Base-by-base conservation (phyloP, 2,113 vertebrate species). In the Euleptes europaea region DNA sequence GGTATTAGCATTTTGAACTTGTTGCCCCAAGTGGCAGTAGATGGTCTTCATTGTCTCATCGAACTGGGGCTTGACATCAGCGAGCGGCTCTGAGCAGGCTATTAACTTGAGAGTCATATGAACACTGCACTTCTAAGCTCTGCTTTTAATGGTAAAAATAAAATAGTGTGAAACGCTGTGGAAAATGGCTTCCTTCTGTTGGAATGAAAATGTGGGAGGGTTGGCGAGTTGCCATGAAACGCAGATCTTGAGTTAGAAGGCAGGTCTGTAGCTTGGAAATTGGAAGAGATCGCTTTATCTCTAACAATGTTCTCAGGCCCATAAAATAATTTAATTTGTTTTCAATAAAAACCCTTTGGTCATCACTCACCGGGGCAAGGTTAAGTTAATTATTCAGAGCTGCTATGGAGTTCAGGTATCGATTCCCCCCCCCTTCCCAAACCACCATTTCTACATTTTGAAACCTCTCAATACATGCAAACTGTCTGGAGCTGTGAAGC, bases 31-130 rank as follows among this genome's bases (percentile, higher is more conserved):
- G 23, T 5, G 51, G 1, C 63, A 83, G 47, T 65, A 77, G 76
- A 33, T 79, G 42, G 15, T 26, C 14, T 4, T 54, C 23, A 23
- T 21, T 84, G 13, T 69, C 49, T 66, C 88, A 70, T 80, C 87
- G 83, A 85, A 33, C 80, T 86, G 42, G 63, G 80, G 76, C 86
- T 92, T 88, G 60, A 79, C 42, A 80, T 74, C 70, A 91, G 57
- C 67, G 84, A 84, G 13, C 75, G 84, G 84, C 74, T 23, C 57
- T 40, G 31, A 67, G 38, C 49, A 88, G 85, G 49, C 65, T 78
- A 60, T 40, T 90, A 79, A 86, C 89, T 87, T 67, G 19, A 33
- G 73, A 67, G 5, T 1, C 33, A 0, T 75, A 1, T 49, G 76
- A 86, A 72, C 54, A n/a, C 40, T 87, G 26, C 19, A 5, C 21